A percentile compares a stretch with the other conserved stretches of the same genome.
These are phyloP conservation scores for Elephantulus edwardii DNA, from an alignment of 2,113 vertebrate species.

Conservation along the genomic window DNA sequence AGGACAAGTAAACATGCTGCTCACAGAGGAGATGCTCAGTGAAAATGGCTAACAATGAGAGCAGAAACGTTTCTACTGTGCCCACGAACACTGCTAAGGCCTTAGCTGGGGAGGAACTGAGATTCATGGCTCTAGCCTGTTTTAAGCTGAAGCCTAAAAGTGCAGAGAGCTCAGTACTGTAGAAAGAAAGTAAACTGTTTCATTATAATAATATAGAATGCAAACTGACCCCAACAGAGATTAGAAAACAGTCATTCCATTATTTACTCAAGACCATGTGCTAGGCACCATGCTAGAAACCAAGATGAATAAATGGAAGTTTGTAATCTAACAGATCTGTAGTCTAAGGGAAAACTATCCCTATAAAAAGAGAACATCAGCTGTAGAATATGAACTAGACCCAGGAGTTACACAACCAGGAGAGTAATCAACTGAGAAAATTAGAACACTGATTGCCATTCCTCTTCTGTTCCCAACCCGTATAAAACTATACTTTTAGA, in stretches of 20 bases:
- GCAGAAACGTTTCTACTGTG: neutral
- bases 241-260: neutral
- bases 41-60: neutral
- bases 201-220: neutral
- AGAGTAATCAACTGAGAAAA: neutral
- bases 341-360: neutral
- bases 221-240: neutral
- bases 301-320: neutral
- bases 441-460: neutral
- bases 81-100: neutral
- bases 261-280: neutral
- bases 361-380: neutral
- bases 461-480: neutral
- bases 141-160: neutral
- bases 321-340: neutral
- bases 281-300: neutral
- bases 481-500: neutral
- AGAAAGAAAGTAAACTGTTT: neutral
- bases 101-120: neutral
- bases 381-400: neutral
- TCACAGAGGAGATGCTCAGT: neutral
- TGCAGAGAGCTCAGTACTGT: neutral
- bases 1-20: neutral
- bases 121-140: neutral
- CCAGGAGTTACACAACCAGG: neutral